These are phyloP conservation scores for Smithornis capensis DNA, from an alignment of 2,113 vertebrate genomes.

Conservation along the genomic window DNA sequence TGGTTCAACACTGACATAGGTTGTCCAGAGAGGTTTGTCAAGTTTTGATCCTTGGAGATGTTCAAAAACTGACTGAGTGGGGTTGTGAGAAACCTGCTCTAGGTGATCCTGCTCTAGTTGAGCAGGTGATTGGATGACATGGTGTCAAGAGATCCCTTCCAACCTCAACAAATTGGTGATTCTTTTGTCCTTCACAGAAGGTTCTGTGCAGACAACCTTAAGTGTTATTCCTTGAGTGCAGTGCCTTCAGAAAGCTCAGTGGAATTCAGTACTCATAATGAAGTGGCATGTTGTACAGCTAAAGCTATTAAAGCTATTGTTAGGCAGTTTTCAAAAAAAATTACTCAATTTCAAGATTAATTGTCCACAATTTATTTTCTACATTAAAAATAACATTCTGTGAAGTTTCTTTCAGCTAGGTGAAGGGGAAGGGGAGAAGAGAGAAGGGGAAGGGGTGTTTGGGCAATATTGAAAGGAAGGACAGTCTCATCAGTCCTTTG, in stretches of 20 bases:
- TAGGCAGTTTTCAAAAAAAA: not conserved
- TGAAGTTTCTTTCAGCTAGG: not conserved
- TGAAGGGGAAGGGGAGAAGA: not conserved
- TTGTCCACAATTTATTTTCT: not conserved
- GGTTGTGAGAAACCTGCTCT: not conserved
- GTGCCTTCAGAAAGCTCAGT: not conserved
- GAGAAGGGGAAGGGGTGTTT: not conserved
- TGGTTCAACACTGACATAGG: not conserved
- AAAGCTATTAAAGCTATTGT: not conserved
- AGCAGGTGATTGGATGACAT: not conserved
- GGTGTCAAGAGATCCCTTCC: not conserved
- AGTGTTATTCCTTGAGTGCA: not conserved
- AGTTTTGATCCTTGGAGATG: not conserved
- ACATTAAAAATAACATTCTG: not conserved
- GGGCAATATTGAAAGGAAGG: not conserved
- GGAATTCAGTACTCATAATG: not conserved
- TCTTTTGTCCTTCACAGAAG: not conserved
- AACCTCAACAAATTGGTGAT: not conserved
- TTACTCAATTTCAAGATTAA: not conserved
- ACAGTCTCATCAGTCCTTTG: not conserved
- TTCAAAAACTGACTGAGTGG: not conserved
- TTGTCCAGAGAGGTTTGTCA: not conserved
- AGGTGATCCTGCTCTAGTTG: not conserved
- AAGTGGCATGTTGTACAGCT: not conserved
- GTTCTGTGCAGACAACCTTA: not conserved